Base-by-base conservation (phyloP, 1,140 invertebrate genomes). In the Pantala flavescens region DNA sequence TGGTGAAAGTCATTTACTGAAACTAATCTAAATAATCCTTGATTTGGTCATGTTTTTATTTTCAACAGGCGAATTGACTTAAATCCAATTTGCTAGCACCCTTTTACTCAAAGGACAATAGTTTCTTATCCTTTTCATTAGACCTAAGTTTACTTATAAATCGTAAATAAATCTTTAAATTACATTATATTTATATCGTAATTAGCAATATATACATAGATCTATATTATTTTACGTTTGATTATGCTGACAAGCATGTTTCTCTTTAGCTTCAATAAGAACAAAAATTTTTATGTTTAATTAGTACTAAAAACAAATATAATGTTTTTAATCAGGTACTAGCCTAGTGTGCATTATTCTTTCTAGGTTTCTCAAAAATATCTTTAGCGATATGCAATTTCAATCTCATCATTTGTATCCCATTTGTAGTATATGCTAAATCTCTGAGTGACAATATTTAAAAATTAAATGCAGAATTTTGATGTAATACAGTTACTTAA, bases 301-400 rank as follows among this genome's bases (percentile, higher is more conserved):
- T 7, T 12, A 63, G 49, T 12, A 7, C 49, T 63, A 63, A 63
- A 63, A 63, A 63, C 3, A 63, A 63, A 63, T 63, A 63, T 63
- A 63, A 63, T 12, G 12, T 19, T 19, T 63, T 3, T 63, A 63
- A 21, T 63, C 49, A 63, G 49, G 49, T 63, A 63, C 49, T 63
- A 63, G 49, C 49, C 49, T 63, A 63, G 49, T 63, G 49, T 63
- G 49, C 49, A 63, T 63, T 63, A 63, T 5, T 63, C n/a, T 63
- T 63, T 63, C 49, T 63, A 63, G 49, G 49, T 63, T 63, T 63
- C 49, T 63, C 49, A 63, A 63, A 63, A 63, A 63, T 63, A 63
- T 63, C n/a, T 63, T 63, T 21, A 63, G 49, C 49, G 49, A 63
- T 63, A 63, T 63, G 49, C 49, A 63, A 63, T 63, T 63, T 63